Percentiles rank a stretch among this genome's conserved stretches.
Conservation (phyloP, 2,113 vertebrate species). For the Anolis sagrei region DNA sequence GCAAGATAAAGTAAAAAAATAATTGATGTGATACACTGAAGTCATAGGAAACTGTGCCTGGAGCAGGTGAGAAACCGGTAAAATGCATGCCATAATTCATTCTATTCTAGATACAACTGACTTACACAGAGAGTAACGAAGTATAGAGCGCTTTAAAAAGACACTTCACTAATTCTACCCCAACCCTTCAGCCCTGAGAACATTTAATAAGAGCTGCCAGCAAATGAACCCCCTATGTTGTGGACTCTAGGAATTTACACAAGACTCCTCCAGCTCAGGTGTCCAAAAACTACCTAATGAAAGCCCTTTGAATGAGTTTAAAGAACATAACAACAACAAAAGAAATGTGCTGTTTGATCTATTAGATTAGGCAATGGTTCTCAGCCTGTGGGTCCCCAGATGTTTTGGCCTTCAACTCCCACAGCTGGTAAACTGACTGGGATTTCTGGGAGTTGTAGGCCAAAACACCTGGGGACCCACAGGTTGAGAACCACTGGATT, state of each 20-base stretch:
- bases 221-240: background rate
- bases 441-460: too few species aligned
- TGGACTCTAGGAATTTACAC: background rate
- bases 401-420: too few species aligned
- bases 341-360: background rate
- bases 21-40: background rate
- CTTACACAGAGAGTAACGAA: background rate
- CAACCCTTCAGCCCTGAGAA: background rate
- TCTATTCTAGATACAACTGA: background rate
- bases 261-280: background rate
- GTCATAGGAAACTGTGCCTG: background rate
- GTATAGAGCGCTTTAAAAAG: too few species aligned
- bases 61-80: background rate
- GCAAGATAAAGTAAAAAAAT: background rate
- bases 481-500: too few species aligned
- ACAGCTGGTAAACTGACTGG: too few species aligned
- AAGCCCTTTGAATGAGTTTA: background rate
- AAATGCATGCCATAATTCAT: background rate
- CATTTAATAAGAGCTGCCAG: background rate
- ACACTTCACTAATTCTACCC: background rate
- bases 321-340: constrained; percentile 20
- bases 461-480: too few species aligned
- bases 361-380: too few species aligned
- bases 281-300: background rate
- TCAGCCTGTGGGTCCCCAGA: too few species aligned